phyloP scores from a whole-genome alignment of 2,113 vertebrate genomes.

The Grammomys dolichurus region DNA sequence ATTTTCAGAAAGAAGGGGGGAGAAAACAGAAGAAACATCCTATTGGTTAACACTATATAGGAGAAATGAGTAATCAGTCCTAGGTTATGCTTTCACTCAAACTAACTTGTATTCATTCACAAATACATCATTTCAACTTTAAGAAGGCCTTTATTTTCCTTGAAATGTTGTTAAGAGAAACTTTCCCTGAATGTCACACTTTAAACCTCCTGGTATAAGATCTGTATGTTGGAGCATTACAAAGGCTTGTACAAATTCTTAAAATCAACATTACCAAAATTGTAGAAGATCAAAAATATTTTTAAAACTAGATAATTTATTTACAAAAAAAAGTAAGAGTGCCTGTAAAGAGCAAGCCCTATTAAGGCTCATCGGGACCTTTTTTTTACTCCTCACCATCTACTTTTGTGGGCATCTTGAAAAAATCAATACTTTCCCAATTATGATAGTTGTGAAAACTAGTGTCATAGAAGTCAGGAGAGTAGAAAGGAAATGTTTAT shows the following conservation, averaged over 20 bases:
- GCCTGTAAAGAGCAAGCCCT: background rate
- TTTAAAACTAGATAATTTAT: background rate
- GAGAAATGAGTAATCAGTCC: background rate
- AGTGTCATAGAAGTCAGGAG: background rate
- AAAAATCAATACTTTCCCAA: background rate
- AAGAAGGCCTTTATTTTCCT: background rate
- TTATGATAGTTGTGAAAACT: background rate
- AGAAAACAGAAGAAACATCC: background rate
- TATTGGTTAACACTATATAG: background rate
- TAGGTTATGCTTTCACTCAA: background rate
- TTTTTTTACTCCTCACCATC: background rate
- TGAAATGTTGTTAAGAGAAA: background rate
- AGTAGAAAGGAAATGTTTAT: background rate
- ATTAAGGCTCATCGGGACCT: background rate
- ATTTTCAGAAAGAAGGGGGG: background rate
- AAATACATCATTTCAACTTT: background rate
- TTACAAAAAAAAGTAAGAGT: background rate
- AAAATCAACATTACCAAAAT: constrained; percentile 8
- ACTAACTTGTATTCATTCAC: background rate
- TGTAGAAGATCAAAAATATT: background rate
- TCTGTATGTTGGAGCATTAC: background rate
- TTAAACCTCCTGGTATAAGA: background rate
- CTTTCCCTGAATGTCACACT: background rate
- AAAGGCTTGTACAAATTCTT: background rate
- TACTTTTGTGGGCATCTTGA: constrained; percentile 1